A percentile compares a stretch with the other conserved stretches of the same genome.
phyloP scores from a whole-genome alignment of 2,797 vertebrate species.

The Smutsia gigantea region DNA sequence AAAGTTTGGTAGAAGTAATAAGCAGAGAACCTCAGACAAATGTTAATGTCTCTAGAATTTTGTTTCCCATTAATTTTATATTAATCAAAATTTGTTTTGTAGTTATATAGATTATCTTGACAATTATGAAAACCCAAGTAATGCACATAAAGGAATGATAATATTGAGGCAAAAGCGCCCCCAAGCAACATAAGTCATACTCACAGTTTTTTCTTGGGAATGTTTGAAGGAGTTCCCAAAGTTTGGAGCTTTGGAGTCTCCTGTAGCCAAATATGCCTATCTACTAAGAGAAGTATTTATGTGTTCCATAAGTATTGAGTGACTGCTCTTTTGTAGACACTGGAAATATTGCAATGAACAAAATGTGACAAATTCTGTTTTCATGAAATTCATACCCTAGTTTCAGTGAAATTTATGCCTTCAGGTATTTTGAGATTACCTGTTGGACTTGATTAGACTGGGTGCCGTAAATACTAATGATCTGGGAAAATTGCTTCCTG shows the following conservation, averaged over 20 bases:
- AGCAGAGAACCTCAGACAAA: conserved; percentile 36
- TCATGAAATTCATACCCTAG: neutral
- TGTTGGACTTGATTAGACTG: neutral
- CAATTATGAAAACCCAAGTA: neutral
- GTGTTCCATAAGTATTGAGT: neutral
- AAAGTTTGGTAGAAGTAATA: neutral
- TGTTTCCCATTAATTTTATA: fast-evolving
- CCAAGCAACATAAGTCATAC: neutral
- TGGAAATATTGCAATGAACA: neutral
- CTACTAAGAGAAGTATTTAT: neutral
- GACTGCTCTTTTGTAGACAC: neutral
- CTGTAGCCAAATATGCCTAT: neutral
- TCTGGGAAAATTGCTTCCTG: neutral
- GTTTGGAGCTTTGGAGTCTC: neutral
- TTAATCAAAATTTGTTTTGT: conserved; percentile 42
- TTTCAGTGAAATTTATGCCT: neutral
- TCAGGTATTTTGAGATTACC: neutral
- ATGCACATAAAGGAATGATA: neutral
- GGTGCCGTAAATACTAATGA: neutral
- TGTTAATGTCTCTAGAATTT: conserved; percentile 27
- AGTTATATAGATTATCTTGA: neutral
- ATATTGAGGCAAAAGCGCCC: neutral
- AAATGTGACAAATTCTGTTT: neutral
- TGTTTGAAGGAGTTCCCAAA: neutral
- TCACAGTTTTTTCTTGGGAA: neutral